Base-by-base conservation (phyloP, 1,140 invertebrate genomes). In the Camponotus pennsylvanicus region DNA sequence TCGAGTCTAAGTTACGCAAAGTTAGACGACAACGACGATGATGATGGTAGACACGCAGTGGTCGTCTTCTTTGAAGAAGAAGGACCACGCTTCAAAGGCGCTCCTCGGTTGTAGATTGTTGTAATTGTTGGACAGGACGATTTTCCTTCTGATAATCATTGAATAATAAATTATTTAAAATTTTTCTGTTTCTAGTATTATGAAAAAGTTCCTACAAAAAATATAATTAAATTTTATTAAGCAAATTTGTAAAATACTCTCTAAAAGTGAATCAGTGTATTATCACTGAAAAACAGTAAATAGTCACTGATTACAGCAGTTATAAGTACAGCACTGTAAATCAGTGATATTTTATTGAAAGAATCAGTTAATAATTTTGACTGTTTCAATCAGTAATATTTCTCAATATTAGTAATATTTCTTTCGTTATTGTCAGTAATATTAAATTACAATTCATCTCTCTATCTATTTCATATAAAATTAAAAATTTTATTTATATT, bases 1-100 rank as follows among this genome's bases (percentile, higher is more conserved):
- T 87, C 89, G 85, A 86, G 89, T 90, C 80, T 82, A 92, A 93
- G 88, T 93, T 92, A 88, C 88, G 82, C 61, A 18, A 92, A 93
- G 88, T 92, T 93, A 83, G 79, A 75, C 69, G 79, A 75, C 55
- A 45, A 80, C 63, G 45, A 67, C 61, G 76, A 49, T 45, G 67
- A 79, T 6, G 75, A 42, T 7, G 67, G 79, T 45, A 82, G 67
- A 73, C 52, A 57, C 21, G 15, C 13, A 55, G 55, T 49, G 79
- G 18, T 75, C 55, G 69, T 63, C 55, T 42, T 63, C 69, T 83
- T 83, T 83, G 27, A 66, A 83, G 69, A 15, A 34, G 55, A 73
- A 27, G 27, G 40, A 82, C 42, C 45, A n/a, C 42, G n/a, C 59
- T 83, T 9, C 79, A 75, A 21, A 83, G 67, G 27, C 67, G 18